Evolutionary conservation across 2,888 invertebrate species (phyloP), one percentile per base, ranked within the genome.

Genomic region (Drosophila paranaensis): DNA sequence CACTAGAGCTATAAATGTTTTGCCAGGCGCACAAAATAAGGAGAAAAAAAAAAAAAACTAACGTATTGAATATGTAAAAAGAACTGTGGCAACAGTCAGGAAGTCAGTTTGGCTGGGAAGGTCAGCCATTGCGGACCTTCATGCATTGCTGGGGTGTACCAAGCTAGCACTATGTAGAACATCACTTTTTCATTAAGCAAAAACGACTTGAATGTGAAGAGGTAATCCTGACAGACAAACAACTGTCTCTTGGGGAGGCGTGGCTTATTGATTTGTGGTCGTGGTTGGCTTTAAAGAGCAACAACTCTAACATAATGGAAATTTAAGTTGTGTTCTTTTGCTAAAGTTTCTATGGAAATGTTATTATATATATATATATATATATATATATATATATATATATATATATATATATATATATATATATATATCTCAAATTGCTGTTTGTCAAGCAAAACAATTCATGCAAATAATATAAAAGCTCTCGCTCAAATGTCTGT

Each of bases 11-110:
- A 43, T 42, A 45, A 39, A 83, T 72, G 65, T 58, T 69, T 62
- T 48, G 30, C 39, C 57, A 27, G 13, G 56, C 67, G 45, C 63
- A 33, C 33, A 48, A 45, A 33, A 65, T 40, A 46, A 30, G 16
- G 11, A 63, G 2, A 20, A 53, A 48, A 67, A 55, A 39, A 63
- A 20, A 20, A 53, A 48, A 67, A 55, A 39, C 39, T 27, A 60
- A 53, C 67, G 64, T 69, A 72, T 81, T 75, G 60, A 75, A 73
- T 71, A 87, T 87, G 78, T 81, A 78, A 73, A 69, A 58, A 42
- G 66, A 65, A 37, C 53, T 48, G 14, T 16, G 39, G 60, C 39
- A 54, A 42, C 45, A 48, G 73, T 61, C 62, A 56, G 64, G 20
- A n/a, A 62, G 51, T 48, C 30, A 39, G 57, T 46, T 63, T 43